Base-by-base conservation (phyloP, 2,797 vertebrate genomes). In the Sebastes itinus region DNA sequence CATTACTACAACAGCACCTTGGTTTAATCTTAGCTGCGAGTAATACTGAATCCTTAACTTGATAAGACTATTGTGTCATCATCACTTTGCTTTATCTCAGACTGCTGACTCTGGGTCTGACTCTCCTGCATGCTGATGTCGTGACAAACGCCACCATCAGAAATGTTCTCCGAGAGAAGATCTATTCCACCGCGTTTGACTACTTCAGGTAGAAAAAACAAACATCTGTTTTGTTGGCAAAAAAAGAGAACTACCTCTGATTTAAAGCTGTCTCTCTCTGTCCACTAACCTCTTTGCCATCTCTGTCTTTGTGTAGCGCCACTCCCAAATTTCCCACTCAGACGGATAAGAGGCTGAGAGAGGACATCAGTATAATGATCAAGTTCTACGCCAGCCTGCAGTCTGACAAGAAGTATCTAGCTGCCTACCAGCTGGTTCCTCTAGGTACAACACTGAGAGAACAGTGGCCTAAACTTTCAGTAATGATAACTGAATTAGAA, bases 341-440 rank as follows among this genome's bases (percentile, higher is more conserved):
- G 95, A 95, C 95, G 2, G 97, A 98, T 25, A 99, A 98, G 90
- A 95, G 96, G 58, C 94, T 99, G 35, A 96, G 98, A 49, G 98
- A 99, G 90, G 98, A 99, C 92, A 98, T 99, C 92, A 98, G 96
- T 76, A 97, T 99, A 72, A 95, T 99, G 95, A 98, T 98, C 80
- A 98, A 97, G 91, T 99, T 99, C 89, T 99, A 99, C 85, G 97
- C 98, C 5, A 97, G 97, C 3, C 96, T 99, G 94, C 97, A 98
- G 88, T 99, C 98, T 0, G 98, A 99, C 86, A 99, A 99, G 94
- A 99, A 99, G 88, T 99, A 99, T 84, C 95, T 99, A 67, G 96
- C 97, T 1, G 98, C 98, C 90, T 96, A 90, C 90, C 98, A 98
- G 33, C 96, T 99, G 2, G 98, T 98, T 25, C 98, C 98, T 1